A percentile compares a stretch with the other conserved stretches of the same genome.
Evolutionary conservation across 2,888 invertebrate species (phyloP).

Genomic region (Sarcophaga variegata): DNA sequence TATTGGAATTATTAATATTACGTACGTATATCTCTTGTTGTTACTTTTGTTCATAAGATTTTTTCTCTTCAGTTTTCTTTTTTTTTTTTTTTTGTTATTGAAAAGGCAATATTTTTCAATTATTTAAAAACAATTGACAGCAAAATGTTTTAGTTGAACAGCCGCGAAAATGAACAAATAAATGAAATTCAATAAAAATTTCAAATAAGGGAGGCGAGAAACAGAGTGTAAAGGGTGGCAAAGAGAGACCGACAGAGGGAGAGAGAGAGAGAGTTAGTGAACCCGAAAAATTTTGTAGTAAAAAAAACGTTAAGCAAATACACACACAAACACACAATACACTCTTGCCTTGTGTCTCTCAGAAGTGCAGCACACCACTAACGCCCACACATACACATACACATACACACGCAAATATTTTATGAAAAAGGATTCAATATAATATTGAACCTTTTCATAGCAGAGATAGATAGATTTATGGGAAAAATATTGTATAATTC

Average conservation of each 20-base stretch:
- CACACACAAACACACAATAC: background rate
- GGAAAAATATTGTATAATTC: conserved; percentile 34
- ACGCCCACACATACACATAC: background rate
- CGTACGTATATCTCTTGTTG: background rate
- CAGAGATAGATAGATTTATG: conserved; percentile 54
- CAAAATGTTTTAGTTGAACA: conserved; percentile 50
- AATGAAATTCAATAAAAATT: conserved; percentile 40
- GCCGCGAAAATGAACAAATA: conserved; percentile 40
- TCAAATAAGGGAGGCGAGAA: background rate
- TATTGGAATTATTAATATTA: conserved; percentile 34
- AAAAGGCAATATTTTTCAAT: conserved; percentile 67
- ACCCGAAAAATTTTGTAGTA: background rate
- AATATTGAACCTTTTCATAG: conserved; percentile 49
- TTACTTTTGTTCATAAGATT: background rate
- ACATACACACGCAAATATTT: background rate
- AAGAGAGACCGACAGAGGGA: background rate
- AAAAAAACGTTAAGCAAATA: background rate
- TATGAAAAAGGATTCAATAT: conserved; percentile 50
- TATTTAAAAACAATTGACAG: conserved; percentile 67
- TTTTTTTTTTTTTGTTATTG: background rate
- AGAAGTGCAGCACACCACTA: background rate
- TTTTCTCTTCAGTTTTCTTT: no score
- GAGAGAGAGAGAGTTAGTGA: conserved; percentile 6
- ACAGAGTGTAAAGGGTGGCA: background rate
- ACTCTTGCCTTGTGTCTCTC: background rate